Evolutionary conservation across 2,888 invertebrate genomes (phyloP), one percentile per base, ranked within the genome.

Genomic region (Hololepta plana): DNA sequence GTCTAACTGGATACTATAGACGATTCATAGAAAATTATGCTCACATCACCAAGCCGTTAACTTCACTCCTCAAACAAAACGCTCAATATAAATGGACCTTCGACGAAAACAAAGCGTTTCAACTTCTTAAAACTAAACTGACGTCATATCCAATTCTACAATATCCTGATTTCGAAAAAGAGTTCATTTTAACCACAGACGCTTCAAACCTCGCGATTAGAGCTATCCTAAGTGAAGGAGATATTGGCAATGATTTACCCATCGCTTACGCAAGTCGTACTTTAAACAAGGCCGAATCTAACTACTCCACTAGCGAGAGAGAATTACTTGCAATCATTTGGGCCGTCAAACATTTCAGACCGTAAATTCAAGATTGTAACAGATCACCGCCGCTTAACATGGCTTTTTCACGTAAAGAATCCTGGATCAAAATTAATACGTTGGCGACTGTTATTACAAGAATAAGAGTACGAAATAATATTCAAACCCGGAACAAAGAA

Each of bases 1-100:
- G 47, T 13, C 32, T 45, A n/a, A 33, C 35, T 0, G 40, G 43
- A 0, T 51, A 47, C 23, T 50, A 49, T 20, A 15, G 47, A 6
- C 32, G 40, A 20, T 50, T 49, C 24, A 44, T 51, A 7, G 19
- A 30, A 23, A 24, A 41, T 6, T 45, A 41, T 21, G 29, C 36
- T 8, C 29, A 32, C 29, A 33, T 37, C 7, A 29, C 22, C 9
- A 22, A 34, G 20, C 27, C 27, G 11, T 16, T 31, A 6, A 26
- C 33, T 10, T 20, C 20, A 11, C 17, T 34, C 10, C 14, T 33
- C 8, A 30, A 31, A 15, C 34, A 33, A 15, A 15, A 15, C 15
- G 28, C 21, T 14, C 13, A 3, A 13, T 32, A 12, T 24, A n/a
- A 14, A 30, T 9, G 28, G 21, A n/a, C n/a, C n/a, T n/a, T n/a